Percentiles rank a stretch among this genome's conserved stretches.
Conservation (phyloP, 2,888 invertebrate species). For the Cloeon dipterum region DNA sequence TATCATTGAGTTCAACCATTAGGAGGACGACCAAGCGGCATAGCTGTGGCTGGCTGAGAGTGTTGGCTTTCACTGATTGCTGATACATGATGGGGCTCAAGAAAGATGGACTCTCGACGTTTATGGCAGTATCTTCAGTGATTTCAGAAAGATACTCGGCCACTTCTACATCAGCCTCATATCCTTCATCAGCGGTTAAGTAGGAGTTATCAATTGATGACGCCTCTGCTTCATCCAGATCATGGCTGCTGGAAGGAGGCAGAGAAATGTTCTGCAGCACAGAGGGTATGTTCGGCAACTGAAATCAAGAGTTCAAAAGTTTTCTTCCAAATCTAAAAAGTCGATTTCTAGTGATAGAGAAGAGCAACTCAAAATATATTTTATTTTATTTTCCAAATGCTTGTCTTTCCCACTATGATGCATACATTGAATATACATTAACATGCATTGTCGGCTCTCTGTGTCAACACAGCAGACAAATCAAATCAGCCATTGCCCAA, state of each 20-base stretch:
- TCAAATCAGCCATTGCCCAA: no score
- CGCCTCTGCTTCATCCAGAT: slow-evolving; percentile 1
- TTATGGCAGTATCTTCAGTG: background rate
- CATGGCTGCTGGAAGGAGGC: background rate
- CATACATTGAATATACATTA: no score
- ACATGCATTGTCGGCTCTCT: no score
- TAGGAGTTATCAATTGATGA: slow-evolving; percentile 16
- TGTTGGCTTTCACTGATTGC: background rate
- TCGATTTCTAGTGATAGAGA: no score
- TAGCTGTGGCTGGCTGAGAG: slow-evolving; percentile 29
- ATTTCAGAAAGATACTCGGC: slow-evolving; percentile 11
- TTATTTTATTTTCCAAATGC: no score
- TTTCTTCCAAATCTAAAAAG: no score
- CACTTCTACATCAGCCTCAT: slow-evolving; percentile 38
- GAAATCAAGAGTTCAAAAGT: no score
- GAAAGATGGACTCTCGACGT: background rate
- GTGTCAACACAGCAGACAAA: no score
- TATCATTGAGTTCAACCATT: slow-evolving; percentile 24
- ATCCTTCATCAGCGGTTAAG: slow-evolving; percentile 32
- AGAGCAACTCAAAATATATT: no score
- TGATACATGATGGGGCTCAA: background rate
- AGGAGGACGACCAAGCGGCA: slow-evolving; percentile 30
- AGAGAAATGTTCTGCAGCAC: slow-evolving; percentile 16
- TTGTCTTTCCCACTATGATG: no score
- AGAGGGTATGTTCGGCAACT: slow-evolving; percentile 23